Conservation (phyloP, 2,113 vertebrate species). For the Cheilinus undulatus region DNA sequence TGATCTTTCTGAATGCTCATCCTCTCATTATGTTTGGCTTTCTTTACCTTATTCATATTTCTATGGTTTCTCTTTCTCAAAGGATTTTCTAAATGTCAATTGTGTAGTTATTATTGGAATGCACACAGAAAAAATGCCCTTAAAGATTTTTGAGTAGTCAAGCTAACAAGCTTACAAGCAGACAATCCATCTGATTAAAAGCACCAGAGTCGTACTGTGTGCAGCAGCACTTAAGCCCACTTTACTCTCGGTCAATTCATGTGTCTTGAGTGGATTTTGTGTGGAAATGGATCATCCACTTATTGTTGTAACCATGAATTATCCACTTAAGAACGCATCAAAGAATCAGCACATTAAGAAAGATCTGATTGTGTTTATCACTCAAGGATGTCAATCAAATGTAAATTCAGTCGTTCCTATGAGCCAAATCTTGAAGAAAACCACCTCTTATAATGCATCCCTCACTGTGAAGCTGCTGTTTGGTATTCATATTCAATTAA, state of each 20-base stretch:
- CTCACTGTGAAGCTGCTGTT: background rate
- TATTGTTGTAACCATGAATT: conserved; percentile 35
- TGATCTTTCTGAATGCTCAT: background rate
- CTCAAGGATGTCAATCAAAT: conserved; percentile 38
- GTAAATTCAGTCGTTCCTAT: conserved; percentile 4
- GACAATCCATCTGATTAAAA: background rate
- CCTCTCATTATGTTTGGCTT: background rate
- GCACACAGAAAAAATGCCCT: background rate
- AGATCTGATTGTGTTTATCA: conserved; percentile 30
- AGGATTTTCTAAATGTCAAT: too few relatives aligned
- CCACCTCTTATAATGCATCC: background rate
- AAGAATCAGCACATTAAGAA: conserved; percentile 21
- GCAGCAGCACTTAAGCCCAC: background rate
- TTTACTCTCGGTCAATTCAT: conserved; percentile 12
- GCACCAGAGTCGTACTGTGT: background rate
- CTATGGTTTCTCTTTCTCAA: too few relatives aligned
- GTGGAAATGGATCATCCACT: conserved; percentile 42
- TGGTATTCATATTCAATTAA: background rate
- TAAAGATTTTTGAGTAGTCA: background rate
- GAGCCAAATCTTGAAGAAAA: background rate
- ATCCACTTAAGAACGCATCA: conserved; percentile 39
- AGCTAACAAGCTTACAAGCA: background rate
- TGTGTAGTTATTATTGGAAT: background rate
- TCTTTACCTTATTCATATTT: background rate
- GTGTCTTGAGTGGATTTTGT: conserved; percentile 46